Percentiles rank a stretch among this genome's conserved stretches.
Conservation (phyloP, 2,888 invertebrate species). For the Drosophila sordidula region DNA sequence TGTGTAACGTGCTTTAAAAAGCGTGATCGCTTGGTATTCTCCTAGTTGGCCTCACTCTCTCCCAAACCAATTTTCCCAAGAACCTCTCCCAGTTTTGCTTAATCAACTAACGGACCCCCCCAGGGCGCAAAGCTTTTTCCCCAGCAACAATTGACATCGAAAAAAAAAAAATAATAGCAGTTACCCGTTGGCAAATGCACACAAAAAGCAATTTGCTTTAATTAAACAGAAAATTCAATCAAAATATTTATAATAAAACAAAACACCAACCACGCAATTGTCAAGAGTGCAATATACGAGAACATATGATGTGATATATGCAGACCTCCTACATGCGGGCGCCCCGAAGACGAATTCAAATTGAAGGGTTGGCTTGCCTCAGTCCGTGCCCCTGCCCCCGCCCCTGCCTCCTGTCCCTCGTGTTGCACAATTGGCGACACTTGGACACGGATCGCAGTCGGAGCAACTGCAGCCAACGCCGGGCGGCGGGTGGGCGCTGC, state of each 20-base stretch:
- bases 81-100: conserved; percentile 2
- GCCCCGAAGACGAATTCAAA: conserved; percentile 68
- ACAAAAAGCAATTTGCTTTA: conserved; percentile 73
- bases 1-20: too few relatives aligned
- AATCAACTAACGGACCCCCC: conserved; percentile 45
- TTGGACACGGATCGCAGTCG: conserved; percentile 67
- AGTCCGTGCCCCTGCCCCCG: conserved; percentile 1
- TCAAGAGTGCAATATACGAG: conserved; percentile 33
- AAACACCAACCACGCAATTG: conserved; percentile 53
- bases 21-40: too few relatives aligned
- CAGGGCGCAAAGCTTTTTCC: conserved; percentile 5
- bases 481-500: conserved; percentile 28
- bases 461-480: conserved; percentile 53
- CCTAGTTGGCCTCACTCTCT: not conserved
- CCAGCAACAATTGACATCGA: conserved; percentile 29
- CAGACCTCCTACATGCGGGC: conserved; percentile 69
- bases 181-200: conserved; percentile 43
- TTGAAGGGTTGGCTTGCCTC: conserved; percentile 66
- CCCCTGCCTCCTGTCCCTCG: not conserved
- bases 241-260: conserved; percentile 76
- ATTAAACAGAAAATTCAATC: conserved; percentile 80
- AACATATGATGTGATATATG: conserved; percentile 9
- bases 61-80: conserved; percentile 8
- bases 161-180: conserved; percentile 24
- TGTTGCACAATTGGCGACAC: conserved; percentile 66